A percentile compares a stretch with the other conserved stretches of the same genome.
Evolutionary conservation across 2,113 vertebrate species (phyloP).

Genomic region (Ursus arctos): DNA sequence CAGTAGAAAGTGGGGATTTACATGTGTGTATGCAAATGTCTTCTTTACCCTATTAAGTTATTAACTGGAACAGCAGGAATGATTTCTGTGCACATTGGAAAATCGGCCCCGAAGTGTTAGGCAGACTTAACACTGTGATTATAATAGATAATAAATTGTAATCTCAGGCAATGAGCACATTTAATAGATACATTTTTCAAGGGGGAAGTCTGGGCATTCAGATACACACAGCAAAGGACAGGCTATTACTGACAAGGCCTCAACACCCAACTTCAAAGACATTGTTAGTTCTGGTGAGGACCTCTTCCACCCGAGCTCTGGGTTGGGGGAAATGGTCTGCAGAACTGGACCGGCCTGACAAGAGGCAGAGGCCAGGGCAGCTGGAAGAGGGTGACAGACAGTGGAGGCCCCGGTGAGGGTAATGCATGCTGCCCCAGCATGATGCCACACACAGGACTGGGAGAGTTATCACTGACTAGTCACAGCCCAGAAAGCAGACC

Average conservation of each 20-base stretch:
- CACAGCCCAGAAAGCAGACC: neutral
- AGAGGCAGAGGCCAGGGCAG: neutral
- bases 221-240: neutral
- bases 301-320: neutral
- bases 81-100: conserved; percentile 56
- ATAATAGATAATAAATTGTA: conserved; percentile 56
- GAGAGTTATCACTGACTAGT: neutral
- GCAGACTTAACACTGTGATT: conserved; percentile 62
- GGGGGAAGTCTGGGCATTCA: neutral
- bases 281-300: neutral
- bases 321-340: neutral
- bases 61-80: conserved; percentile 70
- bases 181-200: conserved; percentile 40
- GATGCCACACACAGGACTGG: neutral
- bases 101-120: conserved; percentile 60
- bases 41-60: conserved; percentile 65
- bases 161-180: conserved; percentile 34
- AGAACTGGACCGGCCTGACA: neutral
- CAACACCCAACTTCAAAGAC: neutral
- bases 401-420: neutral
- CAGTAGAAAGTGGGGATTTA: neutral
- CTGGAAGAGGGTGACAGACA: neutral
- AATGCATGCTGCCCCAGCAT: neutral
- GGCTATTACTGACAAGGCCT: neutral
- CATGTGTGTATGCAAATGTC: neutral